Evolutionary conservation across 2,797 vertebrate genomes (phyloP), one percentile per base, ranked within the genome.

Genomic region (Crocodylus rhombifer): DNA sequence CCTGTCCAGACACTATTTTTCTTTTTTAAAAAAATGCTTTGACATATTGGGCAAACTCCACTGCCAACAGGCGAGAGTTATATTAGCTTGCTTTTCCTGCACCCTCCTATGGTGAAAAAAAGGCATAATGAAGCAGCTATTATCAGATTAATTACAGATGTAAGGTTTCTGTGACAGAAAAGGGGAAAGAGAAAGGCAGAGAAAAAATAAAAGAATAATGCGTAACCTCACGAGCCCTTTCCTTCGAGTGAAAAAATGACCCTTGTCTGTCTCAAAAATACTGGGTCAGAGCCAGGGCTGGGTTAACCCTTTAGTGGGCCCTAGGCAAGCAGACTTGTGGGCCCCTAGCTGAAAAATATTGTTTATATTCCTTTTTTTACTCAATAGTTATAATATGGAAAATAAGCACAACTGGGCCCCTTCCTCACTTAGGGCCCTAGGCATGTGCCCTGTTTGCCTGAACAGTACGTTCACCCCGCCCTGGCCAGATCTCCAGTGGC

Each of bases 61-160:
- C 93, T 96, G 95, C 96, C 95, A 95, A 91, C 65, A 12, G 14
- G 42, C 63, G 79, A 61, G 7, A 77, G 65, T 91, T 73, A 15
- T 25, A 42, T 94, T 51, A 80, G 83, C 69, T 92, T 84, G 51
- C 81, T 93, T 88, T 5, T 7, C 76, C 95, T 94, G 94, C 90
- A 87, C 26, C 67, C 84, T 36, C 81, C 85, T 74, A 86, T 14
- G 83, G 89, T 89, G 80, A 60, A 87, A 92, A 91, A 93, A 62
- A 79, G 61, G 80, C 73, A 82, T 84, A 36, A 91, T 91, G 87
- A 93, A 88, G 82, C 1, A 0, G 74, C 80, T 84, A 82, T 75
- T 76, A 63, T 86, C 55, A 77, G 86, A 96, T 93, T 90, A 95
- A 95, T 94, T 95, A 91, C 94, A 96, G 93, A 94, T 94, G 95